Conservation (phyloP, 2,888 invertebrate genomes). For the Eupithecia tripunctaria region DNA sequence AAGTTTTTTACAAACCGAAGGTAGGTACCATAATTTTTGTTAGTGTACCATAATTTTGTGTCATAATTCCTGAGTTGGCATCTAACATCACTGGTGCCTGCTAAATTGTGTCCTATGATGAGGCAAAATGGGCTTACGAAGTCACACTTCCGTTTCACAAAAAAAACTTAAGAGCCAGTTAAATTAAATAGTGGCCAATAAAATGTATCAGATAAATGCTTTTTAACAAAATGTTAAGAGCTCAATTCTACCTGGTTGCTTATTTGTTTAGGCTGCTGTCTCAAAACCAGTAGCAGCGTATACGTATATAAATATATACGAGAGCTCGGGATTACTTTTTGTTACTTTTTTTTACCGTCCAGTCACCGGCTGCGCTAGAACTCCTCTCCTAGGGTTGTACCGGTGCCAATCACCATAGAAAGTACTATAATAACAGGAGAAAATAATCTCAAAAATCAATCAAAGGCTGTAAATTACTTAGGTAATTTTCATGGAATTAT, state of each 20-base stretch:
- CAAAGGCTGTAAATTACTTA: background rate
- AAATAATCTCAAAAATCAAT: background rate
- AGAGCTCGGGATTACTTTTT: constrained; percentile 72
- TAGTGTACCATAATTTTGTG: no score
- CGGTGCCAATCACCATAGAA: background rate
- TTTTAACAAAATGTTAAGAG: constrained; percentile 77
- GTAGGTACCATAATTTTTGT: no score
- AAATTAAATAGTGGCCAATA: constrained; percentile 53
- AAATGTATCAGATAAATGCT: constrained; percentile 76
- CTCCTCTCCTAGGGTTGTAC: constrained; percentile 63
- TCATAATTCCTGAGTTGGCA: no score
- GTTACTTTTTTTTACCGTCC: constrained; percentile 75
- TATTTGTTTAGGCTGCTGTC: constrained; percentile 81
- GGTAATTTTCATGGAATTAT: background rate
- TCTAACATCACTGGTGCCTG: no score
- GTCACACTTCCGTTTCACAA: constrained; percentile 11
- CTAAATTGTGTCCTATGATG: background rate
- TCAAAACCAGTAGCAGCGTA: constrained; percentile 82
- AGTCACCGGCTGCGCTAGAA: constrained; percentile 77
- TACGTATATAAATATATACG: constrained; percentile 69
- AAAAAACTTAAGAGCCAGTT: constrained; percentile 30
- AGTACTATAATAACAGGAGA: background rate
- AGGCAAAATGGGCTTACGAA: background rate
- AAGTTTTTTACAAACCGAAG: no score
- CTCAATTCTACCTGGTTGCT: constrained; percentile 79